A percentile compares a stretch with the other conserved stretches of the same genome.
Evolutionary conservation across 2,113 vertebrate species (phyloP).

Genomic region (Neopipo cinnamomea): DNA sequence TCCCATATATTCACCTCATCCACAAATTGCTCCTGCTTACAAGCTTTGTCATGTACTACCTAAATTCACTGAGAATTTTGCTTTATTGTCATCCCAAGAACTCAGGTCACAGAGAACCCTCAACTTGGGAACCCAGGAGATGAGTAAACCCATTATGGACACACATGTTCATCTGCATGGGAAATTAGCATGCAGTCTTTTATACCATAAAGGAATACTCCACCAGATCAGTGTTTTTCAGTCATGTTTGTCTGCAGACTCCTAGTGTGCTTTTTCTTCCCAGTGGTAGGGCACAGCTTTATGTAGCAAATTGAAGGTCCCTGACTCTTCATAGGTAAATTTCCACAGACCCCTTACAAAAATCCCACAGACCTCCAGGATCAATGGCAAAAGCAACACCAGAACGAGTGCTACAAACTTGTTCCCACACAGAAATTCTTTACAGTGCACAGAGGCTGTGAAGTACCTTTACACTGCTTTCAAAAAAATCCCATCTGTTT

Average conservation of each 20-base stretch:
- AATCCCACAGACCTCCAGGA: background rate
- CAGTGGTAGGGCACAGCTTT: background rate
- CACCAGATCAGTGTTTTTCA: background rate
- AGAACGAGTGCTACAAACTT: background rate
- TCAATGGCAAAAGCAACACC: background rate
- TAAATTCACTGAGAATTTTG: background rate
- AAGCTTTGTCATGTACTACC: background rate
- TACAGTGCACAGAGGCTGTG: background rate
- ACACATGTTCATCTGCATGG: background rate
- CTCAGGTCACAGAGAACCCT: background rate
- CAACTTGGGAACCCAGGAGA: background rate
- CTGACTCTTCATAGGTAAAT: background rate
- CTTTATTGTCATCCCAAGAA: background rate
- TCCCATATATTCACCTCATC: background rate
- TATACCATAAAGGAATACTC: background rate
- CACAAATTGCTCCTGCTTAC: background rate
- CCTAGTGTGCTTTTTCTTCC: background rate
- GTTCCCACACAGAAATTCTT: background rate
- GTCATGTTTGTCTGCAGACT: background rate
- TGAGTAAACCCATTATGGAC: background rate
- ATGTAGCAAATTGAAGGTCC: background rate
- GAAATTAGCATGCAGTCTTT: background rate
- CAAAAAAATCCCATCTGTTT: background rate
- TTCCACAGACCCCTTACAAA: background rate
- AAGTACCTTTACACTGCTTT: background rate